phyloP scores from a whole-genome alignment of 2,113 vertebrate species.

The Synchiropus splendidus region DNA sequence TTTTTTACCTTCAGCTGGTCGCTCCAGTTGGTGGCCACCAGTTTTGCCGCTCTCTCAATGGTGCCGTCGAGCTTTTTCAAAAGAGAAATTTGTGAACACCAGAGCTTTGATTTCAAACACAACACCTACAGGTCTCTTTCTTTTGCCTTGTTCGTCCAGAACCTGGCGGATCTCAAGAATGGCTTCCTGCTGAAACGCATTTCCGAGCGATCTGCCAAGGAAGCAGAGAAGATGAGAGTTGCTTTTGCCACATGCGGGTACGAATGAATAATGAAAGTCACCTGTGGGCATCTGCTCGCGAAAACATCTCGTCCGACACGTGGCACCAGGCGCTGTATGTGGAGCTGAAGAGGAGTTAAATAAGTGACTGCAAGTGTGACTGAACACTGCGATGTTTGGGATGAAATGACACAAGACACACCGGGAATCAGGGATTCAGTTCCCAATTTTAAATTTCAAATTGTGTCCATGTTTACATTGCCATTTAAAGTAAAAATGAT shows the following conservation, averaged over 20 bases:
- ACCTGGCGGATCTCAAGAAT: conserved; percentile 69
- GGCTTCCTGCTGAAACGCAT: conserved; percentile 75
- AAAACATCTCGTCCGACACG: conserved; percentile 76
- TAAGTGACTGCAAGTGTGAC: too few species aligned
- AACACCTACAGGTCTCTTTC: conserved; percentile 69
- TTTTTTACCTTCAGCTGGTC: conserved; percentile 80
- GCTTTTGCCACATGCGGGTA: too few species aligned
- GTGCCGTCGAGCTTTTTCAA: conserved; percentile 65
- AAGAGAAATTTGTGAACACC: neutral
- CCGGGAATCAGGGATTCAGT: too few species aligned
- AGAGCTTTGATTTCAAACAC: neutral
- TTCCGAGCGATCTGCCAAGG: conserved; percentile 73
- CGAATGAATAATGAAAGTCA: conserved; percentile 37
- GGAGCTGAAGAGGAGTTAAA: conserved; percentile 47
- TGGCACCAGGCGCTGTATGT: conserved; percentile 73
- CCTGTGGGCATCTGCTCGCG: conserved; percentile 76
- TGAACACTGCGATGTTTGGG: too few species aligned
- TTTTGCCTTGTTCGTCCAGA: conserved; percentile 72
- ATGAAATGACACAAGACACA: too few species aligned
- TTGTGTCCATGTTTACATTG: too few species aligned
- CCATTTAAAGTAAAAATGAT: too few species aligned
- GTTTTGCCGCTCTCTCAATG: conserved; percentile 71
- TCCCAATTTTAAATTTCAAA: too few species aligned
- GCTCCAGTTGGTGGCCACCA: conserved; percentile 69
- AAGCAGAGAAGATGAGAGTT: conserved; percentile 22